Base-by-base conservation (phyloP, 2,113 vertebrate genomes). In the Grammomys dolichurus region DNA sequence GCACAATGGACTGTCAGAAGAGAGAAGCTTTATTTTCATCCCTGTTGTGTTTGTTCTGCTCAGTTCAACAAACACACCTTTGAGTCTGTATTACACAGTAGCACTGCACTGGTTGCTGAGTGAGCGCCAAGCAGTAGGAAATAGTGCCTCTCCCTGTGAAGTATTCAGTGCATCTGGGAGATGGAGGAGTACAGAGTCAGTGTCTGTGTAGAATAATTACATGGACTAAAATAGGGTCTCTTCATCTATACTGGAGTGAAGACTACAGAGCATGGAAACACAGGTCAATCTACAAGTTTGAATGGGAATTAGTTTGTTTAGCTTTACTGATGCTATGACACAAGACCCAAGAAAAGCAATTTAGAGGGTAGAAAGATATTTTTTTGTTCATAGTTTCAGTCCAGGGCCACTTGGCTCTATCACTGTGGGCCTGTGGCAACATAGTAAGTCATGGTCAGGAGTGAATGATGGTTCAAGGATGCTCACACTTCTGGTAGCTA, bases 11-110 rank as follows among this genome's bases (percentile, higher is more conserved):
- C 20, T 93, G 67, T 63, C 56, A 54, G 3, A 80, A 69, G 69
- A 91, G 51, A 10, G 13, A 22, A 31, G 63, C 70, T 95, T 94
- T 91, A 51, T 91, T 91, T 91, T 94, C 67, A 46, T 60, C 75
- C 40, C 76, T 77, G 56, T 86, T 1, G 11, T 33, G 43, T 80
- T 33, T 0, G 5, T 72, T 93, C 80, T 77, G 10, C 78, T 72
- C 67, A 65, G 93, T 28, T 89, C 43, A 16, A 16, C 91, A 67
- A 92, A 88, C 43, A 31, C 1, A 58, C 6, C 48, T 2, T 1
- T 7, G 84, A 65, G 46, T 58, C 2, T 46, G 90, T 40, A 3
- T 58, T n/a, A 46, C 1, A 40, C 0, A 92, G 46, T 13, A 22
- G 54, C 3, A 0, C 22, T 33, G 36, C 43, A 31, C 86, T 91